Percentiles rank a stretch among this genome's conserved stretches.
Conservation (phyloP, 2,113 vertebrate genomes). For the Trematocara zebra region DNA sequence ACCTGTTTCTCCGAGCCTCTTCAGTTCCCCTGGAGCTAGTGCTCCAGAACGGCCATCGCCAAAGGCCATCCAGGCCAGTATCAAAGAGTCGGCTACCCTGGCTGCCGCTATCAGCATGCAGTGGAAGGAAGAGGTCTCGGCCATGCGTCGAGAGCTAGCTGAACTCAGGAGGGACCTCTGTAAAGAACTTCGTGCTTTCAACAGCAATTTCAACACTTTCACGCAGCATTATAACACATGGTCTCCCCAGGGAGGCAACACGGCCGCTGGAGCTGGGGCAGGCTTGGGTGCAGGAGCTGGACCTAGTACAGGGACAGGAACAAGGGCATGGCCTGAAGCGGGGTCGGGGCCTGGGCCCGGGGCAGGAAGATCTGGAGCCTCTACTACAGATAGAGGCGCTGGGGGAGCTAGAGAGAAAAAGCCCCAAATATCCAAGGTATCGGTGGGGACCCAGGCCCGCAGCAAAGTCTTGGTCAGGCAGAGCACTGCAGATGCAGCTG, state of each 20-base stretch:
- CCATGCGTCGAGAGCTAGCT: constrained; percentile 74
- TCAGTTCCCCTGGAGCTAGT: constrained; percentile 60
- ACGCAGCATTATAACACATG: constrained; percentile 77
- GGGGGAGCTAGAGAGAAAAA: constrained; percentile 51
- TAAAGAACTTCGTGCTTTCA: constrained; percentile 75
- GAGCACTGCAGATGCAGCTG: constrained; percentile 74
- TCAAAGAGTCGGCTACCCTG: constrained; percentile 72
- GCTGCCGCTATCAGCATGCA: constrained; percentile 76
- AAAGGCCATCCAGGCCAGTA: constrained; percentile 71
- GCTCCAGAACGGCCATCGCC: constrained; percentile 54
- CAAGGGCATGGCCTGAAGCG: not conserved
- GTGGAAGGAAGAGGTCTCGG: constrained; percentile 77
- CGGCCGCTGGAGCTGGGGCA: constrained; percentile 16
- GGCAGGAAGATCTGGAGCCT: not conserved
- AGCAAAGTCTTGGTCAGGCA: constrained; percentile 69
- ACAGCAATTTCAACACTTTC: constrained; percentile 75
- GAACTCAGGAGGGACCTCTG: constrained; percentile 75
- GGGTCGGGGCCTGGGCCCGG: not conserved
- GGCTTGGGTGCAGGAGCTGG: constrained; percentile 1
- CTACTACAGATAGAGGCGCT: not conserved
- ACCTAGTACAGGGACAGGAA: not conserved
- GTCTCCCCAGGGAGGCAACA: constrained; percentile 64
- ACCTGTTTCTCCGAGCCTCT: constrained; percentile 63
- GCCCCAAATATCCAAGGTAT: constrained; percentile 60
- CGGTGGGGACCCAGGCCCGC: constrained; percentile 73